Percentiles rank a stretch among this genome's conserved stretches.
Conservation (phyloP, 2,888 invertebrate genomes). For the Papilio demoleus region DNA sequence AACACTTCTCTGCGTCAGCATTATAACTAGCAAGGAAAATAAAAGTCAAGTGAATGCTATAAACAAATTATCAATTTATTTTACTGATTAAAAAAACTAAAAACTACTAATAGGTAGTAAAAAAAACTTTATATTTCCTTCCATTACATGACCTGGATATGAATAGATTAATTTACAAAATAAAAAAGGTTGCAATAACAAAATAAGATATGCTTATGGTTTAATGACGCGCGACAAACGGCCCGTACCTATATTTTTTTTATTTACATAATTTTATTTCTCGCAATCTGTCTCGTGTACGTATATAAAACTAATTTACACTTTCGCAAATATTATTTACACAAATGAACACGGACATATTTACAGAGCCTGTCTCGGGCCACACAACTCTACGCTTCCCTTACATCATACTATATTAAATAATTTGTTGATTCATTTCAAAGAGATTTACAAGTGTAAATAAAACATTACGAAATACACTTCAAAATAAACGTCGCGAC, state of each 20-base stretch:
- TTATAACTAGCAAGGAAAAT: slow-evolving; percentile 41
- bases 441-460: slow-evolving; percentile 3
- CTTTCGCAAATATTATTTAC: slow-evolving; percentile 40
- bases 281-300: slow-evolving; percentile 15
- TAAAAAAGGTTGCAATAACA: slow-evolving; percentile 57
- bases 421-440: background rate
- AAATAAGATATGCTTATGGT: slow-evolving; percentile 47
- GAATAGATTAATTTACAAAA: slow-evolving; percentile 58
- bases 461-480: background rate
- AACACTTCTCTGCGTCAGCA: background rate
- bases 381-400: slow-evolving; percentile 44
- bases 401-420: slow-evolving; percentile 14
- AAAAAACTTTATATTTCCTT: slow-evolving; percentile 57
- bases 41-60: slow-evolving; percentile 55
- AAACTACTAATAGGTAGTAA: slow-evolving; percentile 71
- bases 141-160: slow-evolving; percentile 57
- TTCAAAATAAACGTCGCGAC: background rate
- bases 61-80: slow-evolving; percentile 65
- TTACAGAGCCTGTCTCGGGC: slow-evolving; percentile 25
- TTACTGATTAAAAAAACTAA: slow-evolving; percentile 79
- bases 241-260: slow-evolving; percentile 31
- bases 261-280: slow-evolving; percentile 40
- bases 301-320: slow-evolving; percentile 37
- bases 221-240: slow-evolving; percentile 32
- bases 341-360: slow-evolving; percentile 31